Evolutionary conservation across 2,113 vertebrate species (phyloP), one percentile per base, ranked within the genome.

Genomic region (Dicentrarchus labrax): DNA sequence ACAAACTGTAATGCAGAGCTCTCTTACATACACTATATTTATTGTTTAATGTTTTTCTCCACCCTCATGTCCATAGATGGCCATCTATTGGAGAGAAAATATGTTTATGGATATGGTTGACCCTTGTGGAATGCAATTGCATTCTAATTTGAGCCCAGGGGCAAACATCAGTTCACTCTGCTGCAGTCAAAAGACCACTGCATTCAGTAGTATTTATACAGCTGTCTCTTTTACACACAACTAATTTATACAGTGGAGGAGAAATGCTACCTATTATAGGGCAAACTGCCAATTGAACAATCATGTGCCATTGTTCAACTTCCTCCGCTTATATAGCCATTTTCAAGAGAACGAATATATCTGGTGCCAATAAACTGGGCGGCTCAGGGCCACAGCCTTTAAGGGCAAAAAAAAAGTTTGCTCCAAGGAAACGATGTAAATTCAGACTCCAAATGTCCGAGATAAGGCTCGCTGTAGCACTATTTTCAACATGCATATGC

Each of bases 91-190:
- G 76, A 82, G 69, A 84, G 77, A 82, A 90, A 90, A 92, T 88
- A 87, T 89, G 81, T 94, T 93, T 93, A 92, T 91, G 80, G 90
- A 89, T 91, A 89, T 81, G 80, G 92, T 89, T 92, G 88, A 93
- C 89, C 83, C 70, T 65, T 2, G 1, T 85, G 93, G 94, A 94
- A 94, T 92, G 90, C 81, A 87, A 84, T 88, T 82, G 79, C 83
- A 72, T 85, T 91, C 88, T 94, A 92, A 92, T 88, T 92, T 91
- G 82, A 92, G 86, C 79, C 67, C 74, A 54, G 67, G 61, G 82
- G 80, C 78, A 93, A 90, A 92, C 86, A 92, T 88, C 66, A 81
- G 76, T 86, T 83, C 71, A 47, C 57, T 72, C 75, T 59, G 61
- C 79, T 76, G 88, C 88, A 88, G 69, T 78, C 72, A 64, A 81